Base-by-base conservation (phyloP, 2,888 invertebrate genomes). In the Pseudococcus viburni region DNA sequence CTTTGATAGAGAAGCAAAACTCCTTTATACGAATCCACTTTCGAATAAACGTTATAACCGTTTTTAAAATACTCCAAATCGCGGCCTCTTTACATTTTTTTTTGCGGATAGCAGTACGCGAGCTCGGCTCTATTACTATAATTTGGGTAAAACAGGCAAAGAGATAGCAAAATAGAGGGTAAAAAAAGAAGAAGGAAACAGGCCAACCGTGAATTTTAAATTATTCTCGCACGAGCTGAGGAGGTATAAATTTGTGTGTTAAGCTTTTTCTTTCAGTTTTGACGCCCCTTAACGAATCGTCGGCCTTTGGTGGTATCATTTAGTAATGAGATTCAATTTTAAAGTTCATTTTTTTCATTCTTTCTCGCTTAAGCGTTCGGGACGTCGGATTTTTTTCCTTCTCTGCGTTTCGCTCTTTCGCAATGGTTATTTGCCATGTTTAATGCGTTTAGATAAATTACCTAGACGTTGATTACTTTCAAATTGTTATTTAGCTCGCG, bases 21-120 rank as follows among this genome's bases (percentile, higher is more conserved):
- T 73, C 68, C 15, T 73, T 73, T 73, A 73, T 73, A 59, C 68
- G 68, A 73, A 26, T 73, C 68, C 12, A 73, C 68, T 73, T 73
- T 73, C n/a, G 68, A 26, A 73, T 73, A 73, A 73, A 73, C 68
- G 68, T 73, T 73, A 73, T 73, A 73, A 73, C 68, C 68, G 68
- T 73, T 73, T 73, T 73, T 73, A 73, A 73, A 73, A 73, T 73
- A 73, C 68, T 73, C 68, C 68, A 73, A 73, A 73, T 73, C 68
- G 68, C 68, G 26, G 68, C 68, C 68, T 73, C 33, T 73, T 33
- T 73, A 73, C 26, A 73, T 26, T 73, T 73, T 26, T 73, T 9
- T 33, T 33, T 33, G 26, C 26, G 26, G 26, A 33, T 33, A 33
- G 22, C 5, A 59, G 59, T 73, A 26, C 68, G 26, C 68, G 26